These are phyloP conservation scores for Thalassaphorura encarpata DNA, from an alignment of 1,140 invertebrate genomes.

Conservation along the genomic window DNA sequence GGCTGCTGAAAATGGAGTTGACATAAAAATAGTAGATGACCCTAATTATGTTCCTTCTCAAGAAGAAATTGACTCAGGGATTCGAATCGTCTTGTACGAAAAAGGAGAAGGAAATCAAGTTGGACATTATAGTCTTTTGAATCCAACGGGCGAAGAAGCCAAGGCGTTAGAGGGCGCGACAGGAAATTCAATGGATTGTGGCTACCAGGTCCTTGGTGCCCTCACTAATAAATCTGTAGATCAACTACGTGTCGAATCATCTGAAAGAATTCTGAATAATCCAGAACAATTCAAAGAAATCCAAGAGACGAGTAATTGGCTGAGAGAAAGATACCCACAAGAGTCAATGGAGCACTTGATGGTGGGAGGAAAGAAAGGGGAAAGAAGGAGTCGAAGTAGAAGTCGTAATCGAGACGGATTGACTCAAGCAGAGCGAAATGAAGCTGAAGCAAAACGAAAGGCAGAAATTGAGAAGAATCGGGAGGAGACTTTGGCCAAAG, in stretches of 20 bases:
- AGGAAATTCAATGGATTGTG: background rate
- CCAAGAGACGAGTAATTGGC: background rate
- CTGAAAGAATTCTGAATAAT: background rate
- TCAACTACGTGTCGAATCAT: background rate
- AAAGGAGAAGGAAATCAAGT: background rate
- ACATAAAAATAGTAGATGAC: slow-evolving; percentile 4
- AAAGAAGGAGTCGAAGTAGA: background rate
- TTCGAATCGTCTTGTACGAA: background rate
- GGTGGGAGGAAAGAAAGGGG: background rate
- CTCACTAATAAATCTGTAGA: background rate
- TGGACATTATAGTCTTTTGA: background rate
- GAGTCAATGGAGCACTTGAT: background rate
- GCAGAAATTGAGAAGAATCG: too few species aligned
- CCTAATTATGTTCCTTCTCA: slow-evolving; percentile 5
- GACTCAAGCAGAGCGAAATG: too few species aligned
- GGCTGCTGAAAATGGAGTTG: background rate
- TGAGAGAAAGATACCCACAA: background rate
- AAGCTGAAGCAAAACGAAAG: too few species aligned
- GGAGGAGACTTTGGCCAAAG: too few species aligned
- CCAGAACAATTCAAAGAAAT: background rate
- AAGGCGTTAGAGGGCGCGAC: too few species aligned
- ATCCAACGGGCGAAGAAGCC: background rate
- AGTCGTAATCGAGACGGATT: too few species aligned
- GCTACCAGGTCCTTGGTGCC: background rate
- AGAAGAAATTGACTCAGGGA: background rate